Percentiles rank a stretch among this genome's conserved stretches.
These are phyloP conservation scores for Schizaphis graminum DNA, from an alignment of 2,888 invertebrate genomes.

Conservation along the genomic window DNA sequence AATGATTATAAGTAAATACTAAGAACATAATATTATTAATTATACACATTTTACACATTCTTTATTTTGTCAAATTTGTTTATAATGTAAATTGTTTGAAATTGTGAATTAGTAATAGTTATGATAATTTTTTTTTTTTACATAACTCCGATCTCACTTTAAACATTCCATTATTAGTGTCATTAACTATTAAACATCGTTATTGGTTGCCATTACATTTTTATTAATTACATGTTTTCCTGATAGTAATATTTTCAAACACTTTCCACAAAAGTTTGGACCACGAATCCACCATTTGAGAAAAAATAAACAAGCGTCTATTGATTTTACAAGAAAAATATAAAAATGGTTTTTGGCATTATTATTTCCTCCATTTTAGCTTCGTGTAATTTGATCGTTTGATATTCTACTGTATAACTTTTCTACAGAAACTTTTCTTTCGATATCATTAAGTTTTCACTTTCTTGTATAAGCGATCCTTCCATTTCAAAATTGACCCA, in stretches of 20 bases:
- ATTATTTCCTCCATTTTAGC: slow-evolving; percentile 24
- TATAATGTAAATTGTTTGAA: not conserved
- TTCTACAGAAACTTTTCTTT: slow-evolving; percentile 19
- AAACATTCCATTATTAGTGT: not conserved
- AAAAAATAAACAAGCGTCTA: not conserved
- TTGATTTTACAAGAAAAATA: not conserved
- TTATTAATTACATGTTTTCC: not conserved
- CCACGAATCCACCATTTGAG: not conserved
- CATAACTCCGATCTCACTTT: not conserved
- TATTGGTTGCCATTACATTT: not conserved
- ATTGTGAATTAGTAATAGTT: not conserved
- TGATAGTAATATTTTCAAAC: not conserved
- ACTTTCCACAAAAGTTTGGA: not conserved
- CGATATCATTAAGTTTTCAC: slow-evolving; percentile 28
- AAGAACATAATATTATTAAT: not conserved
- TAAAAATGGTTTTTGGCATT: not conserved
- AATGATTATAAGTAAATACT: not conserved
- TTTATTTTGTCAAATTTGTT: not conserved
- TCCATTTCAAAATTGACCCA: not conserved
- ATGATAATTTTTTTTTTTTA: not conserved
- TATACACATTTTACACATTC: not conserved
- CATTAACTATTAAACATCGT: not conserved
- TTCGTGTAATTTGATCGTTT: slow-evolving; percentile 37
- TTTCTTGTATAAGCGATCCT: not conserved
- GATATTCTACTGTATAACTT: slow-evolving; percentile 21